Conservation (phyloP, 2,888 invertebrate genomes). For the Cordilura impudica region DNA sequence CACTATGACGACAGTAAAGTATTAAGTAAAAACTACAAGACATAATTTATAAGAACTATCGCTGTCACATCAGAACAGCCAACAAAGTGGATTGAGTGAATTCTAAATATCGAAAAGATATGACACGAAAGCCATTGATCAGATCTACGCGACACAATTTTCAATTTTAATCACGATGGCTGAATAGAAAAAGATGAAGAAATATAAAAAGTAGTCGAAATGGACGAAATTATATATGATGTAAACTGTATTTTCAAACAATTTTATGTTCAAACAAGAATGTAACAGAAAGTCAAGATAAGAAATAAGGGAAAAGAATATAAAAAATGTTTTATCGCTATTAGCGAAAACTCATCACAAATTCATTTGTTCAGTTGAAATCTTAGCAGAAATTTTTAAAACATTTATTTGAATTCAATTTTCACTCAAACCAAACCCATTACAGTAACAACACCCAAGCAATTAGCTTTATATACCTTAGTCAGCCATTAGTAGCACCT, state of each 20-base stretch:
- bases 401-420: too few species aligned
- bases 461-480: not conserved
- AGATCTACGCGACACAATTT: constrained; percentile 74
- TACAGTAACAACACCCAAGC: not conserved
- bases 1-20: too few species aligned
- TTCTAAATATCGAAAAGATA: not conserved
- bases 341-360: too few species aligned
- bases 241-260: too few species aligned
- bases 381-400: too few species aligned
- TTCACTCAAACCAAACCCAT: too few species aligned
- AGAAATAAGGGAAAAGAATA: not conserved
- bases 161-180: constrained; percentile 64
- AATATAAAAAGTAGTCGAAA: too few species aligned
- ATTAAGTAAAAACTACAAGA: not conserved
- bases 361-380: too few species aligned
- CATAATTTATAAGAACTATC: constrained; percentile 8
- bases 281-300: not conserved
- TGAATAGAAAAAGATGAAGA: not conserved
- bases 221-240: too few species aligned
- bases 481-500: not conserved
- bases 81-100: constrained; percentile 20
- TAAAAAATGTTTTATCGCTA: too few species aligned
- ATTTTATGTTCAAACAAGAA: too few species aligned
- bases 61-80: constrained; percentile 28
- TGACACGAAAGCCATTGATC: constrained; percentile 74